phyloP scores from a whole-genome alignment of 2,797 vertebrate species.

The Pempheris klunzingeri region DNA sequence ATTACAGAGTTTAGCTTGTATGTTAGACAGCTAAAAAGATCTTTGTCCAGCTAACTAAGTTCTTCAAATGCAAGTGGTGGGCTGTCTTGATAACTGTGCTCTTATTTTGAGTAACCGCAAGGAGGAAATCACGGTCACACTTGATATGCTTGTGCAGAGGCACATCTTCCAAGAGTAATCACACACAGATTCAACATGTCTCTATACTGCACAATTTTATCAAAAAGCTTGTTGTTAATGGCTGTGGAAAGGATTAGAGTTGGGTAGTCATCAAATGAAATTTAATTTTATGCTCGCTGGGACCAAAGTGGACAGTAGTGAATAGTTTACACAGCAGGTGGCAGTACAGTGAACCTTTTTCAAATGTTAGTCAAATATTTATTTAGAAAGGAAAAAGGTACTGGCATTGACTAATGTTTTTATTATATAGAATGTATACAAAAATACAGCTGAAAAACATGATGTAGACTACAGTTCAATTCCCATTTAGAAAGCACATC shows the following conservation, averaged over 20 bases:
- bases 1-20: conserved; percentile 35
- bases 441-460: conserved; percentile 36
- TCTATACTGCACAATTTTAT: conserved; percentile 5
- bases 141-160: conserved; percentile 40
- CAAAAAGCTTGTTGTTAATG: conserved; percentile 9
- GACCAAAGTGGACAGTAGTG: neutral
- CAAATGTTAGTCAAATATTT: neutral
- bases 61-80: conserved; percentile 35
- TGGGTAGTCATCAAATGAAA: neutral
- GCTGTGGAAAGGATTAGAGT: neutral
- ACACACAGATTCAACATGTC: conserved; percentile 6
- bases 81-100: conserved; percentile 67
- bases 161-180: neutral
- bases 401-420: conserved; percentile 9
- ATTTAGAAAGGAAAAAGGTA: conserved; percentile 6
- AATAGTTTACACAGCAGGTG: conserved; percentile 13
- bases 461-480: conserved; percentile 13
- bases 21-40: conserved; percentile 17
- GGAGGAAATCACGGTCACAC: conserved; percentile 12
- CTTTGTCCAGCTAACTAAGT: conserved; percentile 29
- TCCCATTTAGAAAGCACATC: conserved; percentile 5
- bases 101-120: conserved; percentile 51
- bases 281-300: neutral
- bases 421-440: conserved; percentile 23
- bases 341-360: conserved; percentile 3